phyloP scores from a whole-genome alignment of 2,113 vertebrate species.

The Tautogolabrus adspersus region DNA sequence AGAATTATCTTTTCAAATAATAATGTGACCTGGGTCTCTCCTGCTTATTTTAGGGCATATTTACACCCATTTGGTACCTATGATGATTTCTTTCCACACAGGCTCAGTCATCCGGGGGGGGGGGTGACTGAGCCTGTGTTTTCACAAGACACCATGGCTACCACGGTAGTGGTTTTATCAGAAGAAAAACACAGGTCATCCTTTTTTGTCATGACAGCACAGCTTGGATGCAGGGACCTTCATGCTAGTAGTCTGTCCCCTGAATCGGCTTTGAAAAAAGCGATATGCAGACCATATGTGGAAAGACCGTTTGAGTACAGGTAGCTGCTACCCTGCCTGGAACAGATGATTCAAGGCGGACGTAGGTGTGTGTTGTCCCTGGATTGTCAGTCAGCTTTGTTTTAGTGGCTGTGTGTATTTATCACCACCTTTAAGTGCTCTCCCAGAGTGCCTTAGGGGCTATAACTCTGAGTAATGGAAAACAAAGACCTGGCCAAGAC shows the following conservation, averaged over 20 bases:
- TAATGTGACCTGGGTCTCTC: conserved; percentile 3
- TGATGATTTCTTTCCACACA: conserved; percentile 7
- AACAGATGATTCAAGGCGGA: conserved; percentile 46
- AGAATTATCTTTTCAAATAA: conserved; percentile 10
- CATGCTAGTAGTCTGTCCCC: not conserved
- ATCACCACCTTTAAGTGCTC: conserved; percentile 79
- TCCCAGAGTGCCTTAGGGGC: conserved; percentile 64
- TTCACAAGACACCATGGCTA: not conserved
- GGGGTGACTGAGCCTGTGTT: no score
- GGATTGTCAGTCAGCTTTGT: conserved; percentile 78
- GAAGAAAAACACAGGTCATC: conserved; percentile 11
- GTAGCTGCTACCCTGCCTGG: not conserved
- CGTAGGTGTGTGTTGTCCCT: conserved; percentile 65
- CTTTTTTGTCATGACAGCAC: not conserved
- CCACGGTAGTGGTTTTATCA: conserved; percentile 7
- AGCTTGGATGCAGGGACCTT: conserved; percentile 31
- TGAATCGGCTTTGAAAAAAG: conserved; percentile 5
- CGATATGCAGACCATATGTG: not conserved
- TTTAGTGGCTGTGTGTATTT: conserved; percentile 78
- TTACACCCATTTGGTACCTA: not conserved
- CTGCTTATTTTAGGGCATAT: conserved; percentile 19
- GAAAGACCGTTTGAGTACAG: conserved; percentile 13
- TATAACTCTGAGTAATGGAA: conserved; percentile 82
- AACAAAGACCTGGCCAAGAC: conserved; percentile 73
- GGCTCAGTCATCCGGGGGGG: conserved; percentile 1